phyloP scores from a whole-genome alignment of 2,797 vertebrate genomes.

The Sciaenops ocellatus region DNA sequence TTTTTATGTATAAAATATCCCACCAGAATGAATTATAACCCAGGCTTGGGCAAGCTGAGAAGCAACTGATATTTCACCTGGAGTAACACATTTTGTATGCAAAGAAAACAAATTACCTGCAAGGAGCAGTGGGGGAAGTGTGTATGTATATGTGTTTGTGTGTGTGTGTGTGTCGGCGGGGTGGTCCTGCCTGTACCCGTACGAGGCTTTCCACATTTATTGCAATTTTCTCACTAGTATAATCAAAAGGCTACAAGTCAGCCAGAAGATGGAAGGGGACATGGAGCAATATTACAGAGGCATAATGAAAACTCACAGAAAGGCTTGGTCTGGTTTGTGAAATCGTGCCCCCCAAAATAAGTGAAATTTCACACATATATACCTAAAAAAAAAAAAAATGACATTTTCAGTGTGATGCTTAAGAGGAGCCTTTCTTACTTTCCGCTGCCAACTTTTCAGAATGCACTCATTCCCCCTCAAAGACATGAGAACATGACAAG shows the following conservation, averaged over 20 bases:
- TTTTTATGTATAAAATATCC: constrained; percentile 63
- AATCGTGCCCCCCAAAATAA: constrained; percentile 29
- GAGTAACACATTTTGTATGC: constrained; percentile 68
- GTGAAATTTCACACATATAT: constrained; percentile 3
- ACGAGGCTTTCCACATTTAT: constrained; percentile 60
- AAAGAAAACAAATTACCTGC: constrained; percentile 76
- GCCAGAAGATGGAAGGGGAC: constrained; percentile 52
- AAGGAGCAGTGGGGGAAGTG: constrained; percentile 33
- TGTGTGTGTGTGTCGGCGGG: not conserved
- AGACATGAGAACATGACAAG: not conserved
- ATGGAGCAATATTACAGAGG: constrained; percentile 38
- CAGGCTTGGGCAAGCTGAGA: constrained; percentile 34
- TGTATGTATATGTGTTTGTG: not conserved
- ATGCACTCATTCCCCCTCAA: not conserved
- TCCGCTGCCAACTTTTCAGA: not conserved
- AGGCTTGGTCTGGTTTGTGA: constrained; percentile 31
- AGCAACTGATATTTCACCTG: constrained; percentile 62
- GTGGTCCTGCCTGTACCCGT: constrained; percentile 28
- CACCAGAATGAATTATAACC: constrained; percentile 53
- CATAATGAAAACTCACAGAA: constrained; percentile 54
- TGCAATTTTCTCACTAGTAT: constrained; percentile 61
- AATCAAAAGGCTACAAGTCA: constrained; percentile 70
- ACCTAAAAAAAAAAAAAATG: constrained; percentile 17
- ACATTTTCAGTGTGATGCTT: not conserved
- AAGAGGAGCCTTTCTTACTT: not conserved